phyloP scores from a whole-genome alignment of 2,113 vertebrate genomes.

The Gnathonemus echidnorhynchus region DNA sequence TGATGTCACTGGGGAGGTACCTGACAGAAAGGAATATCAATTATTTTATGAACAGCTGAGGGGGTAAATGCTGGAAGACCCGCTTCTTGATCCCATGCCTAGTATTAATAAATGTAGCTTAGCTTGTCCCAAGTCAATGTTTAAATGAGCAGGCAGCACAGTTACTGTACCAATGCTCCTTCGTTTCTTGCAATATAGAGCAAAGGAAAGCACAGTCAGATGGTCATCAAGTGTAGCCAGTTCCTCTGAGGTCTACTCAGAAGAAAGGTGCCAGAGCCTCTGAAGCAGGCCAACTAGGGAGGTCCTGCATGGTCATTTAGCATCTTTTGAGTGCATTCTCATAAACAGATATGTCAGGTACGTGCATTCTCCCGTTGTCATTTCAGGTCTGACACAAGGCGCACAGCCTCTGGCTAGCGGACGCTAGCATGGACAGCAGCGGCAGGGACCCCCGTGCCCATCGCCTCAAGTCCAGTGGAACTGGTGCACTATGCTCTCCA shows the following conservation, averaged over 20 bases:
- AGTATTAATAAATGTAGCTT: neutral
- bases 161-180: neutral
- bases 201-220: neutral
- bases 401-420: neutral
- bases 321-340: neutral
- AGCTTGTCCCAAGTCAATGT: neutral
- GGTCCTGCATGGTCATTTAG: neutral
- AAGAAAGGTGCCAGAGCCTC: neutral
- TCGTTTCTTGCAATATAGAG: neutral
- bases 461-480: constrained; percentile 12
- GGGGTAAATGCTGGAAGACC: neutral
- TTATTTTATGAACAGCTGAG: neutral
- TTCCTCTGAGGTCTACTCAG: neutral
- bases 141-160: neutral
- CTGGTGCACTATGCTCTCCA: constrained; percentile 60
- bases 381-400: too few relatives aligned
- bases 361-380: neutral
- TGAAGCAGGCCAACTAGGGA: neutral
- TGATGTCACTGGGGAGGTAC: neutral
- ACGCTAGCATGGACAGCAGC: neutral
- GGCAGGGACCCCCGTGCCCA: too few relatives aligned
- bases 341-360: neutral
- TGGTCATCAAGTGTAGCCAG: neutral
- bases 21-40: neutral
- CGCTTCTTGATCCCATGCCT: neutral